Evolutionary conservation across 2,113 vertebrate species (phyloP).

Genomic region (Bubalus kerabau): DNA sequence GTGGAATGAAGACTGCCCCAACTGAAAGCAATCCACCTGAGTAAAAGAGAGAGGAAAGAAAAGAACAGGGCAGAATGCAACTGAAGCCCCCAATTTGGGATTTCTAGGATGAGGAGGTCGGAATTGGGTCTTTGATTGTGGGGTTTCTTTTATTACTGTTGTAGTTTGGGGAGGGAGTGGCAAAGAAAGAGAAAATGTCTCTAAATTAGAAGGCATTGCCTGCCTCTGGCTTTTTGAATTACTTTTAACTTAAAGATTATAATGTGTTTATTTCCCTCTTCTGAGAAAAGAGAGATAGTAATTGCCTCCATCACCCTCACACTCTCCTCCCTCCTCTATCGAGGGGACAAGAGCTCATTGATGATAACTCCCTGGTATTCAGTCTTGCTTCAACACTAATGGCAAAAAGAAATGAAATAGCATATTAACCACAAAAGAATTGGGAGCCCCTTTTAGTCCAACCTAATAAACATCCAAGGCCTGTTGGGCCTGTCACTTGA

Average conservation of each 20-base stretch:
- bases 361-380: constrained; percentile 40
- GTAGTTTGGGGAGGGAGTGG: constrained; percentile 51
- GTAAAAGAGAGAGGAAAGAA: constrained; percentile 55
- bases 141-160: constrained; percentile 69
- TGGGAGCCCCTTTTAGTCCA: not conserved
- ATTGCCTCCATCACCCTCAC: constrained; percentile 48
- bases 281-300: not conserved
- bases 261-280: constrained; percentile 48
- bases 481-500: constrained; percentile 24
- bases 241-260: constrained; percentile 59
- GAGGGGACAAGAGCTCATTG: constrained; percentile 17
- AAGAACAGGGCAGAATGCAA: constrained; percentile 62
- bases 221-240: constrained; percentile 58
- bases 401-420: constrained; percentile 27
- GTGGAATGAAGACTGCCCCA: constrained; percentile 60
- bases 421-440: constrained; percentile 27
- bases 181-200: constrained; percentile 64
- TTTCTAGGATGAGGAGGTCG: constrained; percentile 47
- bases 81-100: constrained; percentile 63
- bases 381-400: constrained; percentile 14
- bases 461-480: constrained; percentile 19
- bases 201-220: constrained; percentile 57
- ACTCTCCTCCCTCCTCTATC: not conserved
- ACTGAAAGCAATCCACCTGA: constrained; percentile 43
- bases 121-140: constrained; percentile 56